phyloP scores from a whole-genome alignment of 2,888 invertebrate genomes.

The Eristalinus sepulchralis region DNA sequence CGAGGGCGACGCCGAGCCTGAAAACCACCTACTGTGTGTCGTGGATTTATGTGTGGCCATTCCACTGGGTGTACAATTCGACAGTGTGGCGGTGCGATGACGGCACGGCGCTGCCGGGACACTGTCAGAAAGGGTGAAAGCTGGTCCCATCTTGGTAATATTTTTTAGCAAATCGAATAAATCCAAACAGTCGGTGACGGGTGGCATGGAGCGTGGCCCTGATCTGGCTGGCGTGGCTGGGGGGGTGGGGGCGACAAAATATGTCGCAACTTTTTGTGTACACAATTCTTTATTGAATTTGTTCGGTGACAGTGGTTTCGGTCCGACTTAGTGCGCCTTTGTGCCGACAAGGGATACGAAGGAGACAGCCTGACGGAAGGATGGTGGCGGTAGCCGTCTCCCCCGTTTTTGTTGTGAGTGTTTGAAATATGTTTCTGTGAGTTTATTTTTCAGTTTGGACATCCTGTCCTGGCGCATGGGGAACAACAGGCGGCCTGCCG shows the following conservation, averaged over 20 bases:
- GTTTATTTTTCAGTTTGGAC: constrained; percentile 43
- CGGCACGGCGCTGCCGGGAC: no score
- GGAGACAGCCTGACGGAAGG: constrained; percentile 3
- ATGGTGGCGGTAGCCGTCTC: constrained; percentile 35
- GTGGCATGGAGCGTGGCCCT: neutral
- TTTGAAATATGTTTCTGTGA: constrained; percentile 68
- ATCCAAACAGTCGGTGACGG: constrained; percentile 38
- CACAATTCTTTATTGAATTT: constrained; percentile 69
- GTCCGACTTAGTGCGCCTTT: constrained; percentile 28
- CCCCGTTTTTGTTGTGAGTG: constrained; percentile 32
- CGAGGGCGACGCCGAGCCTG: neutral
- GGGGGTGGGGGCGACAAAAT: constrained; percentile 6
- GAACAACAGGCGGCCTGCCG: constrained; percentile 57
- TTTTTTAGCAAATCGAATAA: constrained; percentile 62
- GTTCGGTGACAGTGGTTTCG: constrained; percentile 59
- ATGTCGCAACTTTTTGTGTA: constrained; percentile 55
- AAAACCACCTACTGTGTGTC: constrained; percentile 35
- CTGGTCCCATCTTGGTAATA: constrained; percentile 41
- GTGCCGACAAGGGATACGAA: constrained; percentile 13
- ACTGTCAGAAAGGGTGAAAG: constrained; percentile 34
- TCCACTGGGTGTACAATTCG: neutral
- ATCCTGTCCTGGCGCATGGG: constrained; percentile 39
- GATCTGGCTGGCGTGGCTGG: neutral
- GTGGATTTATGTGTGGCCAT: constrained; percentile 55
- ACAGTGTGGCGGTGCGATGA: neutral